Conservation (phyloP, 1,140 invertebrate species). For the Diorhabda elongata region DNA sequence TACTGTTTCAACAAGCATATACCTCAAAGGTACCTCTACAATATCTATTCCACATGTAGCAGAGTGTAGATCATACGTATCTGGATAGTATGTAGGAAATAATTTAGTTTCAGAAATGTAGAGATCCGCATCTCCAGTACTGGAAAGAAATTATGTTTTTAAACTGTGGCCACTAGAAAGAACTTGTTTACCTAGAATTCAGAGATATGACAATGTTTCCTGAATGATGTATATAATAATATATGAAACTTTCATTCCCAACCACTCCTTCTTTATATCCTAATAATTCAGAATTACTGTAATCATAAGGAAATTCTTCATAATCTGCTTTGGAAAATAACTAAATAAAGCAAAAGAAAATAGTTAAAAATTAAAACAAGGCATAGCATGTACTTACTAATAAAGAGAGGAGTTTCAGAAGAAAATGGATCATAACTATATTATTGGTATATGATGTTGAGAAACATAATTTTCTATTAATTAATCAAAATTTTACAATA, state of each 20-base stretch:
- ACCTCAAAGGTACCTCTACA: conserved; percentile 50
- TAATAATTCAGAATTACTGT: neutral
- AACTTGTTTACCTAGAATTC: neutral
- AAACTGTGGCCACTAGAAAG: neutral
- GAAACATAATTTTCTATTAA: too few species aligned
- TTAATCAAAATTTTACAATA: too few species aligned
- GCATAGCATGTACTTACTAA: neutral
- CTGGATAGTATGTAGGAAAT: conserved; percentile 51
- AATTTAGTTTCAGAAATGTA: conserved; percentile 52
- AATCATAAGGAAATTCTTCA: neutral
- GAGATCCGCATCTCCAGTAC: conserved; percentile 55
- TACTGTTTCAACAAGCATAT: neutral
- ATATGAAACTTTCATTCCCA: conserved; percentile 8
- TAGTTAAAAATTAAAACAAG: neutral
- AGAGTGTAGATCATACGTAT: conserved; percentile 54
- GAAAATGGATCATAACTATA: neutral
- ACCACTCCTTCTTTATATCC: conserved; percentile 3
- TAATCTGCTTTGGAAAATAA: neutral
- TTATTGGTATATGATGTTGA: neutral
- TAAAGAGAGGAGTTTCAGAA: neutral
- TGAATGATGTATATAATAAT: conserved; percentile 8
- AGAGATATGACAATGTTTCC: conserved; percentile 8
- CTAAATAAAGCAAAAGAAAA: neutral
- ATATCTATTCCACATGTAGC: conserved; percentile 55
- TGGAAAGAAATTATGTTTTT: conserved; percentile 10